Conservation (phyloP, 2,797 vertebrate species). For the Calcarius lapponicus region DNA sequence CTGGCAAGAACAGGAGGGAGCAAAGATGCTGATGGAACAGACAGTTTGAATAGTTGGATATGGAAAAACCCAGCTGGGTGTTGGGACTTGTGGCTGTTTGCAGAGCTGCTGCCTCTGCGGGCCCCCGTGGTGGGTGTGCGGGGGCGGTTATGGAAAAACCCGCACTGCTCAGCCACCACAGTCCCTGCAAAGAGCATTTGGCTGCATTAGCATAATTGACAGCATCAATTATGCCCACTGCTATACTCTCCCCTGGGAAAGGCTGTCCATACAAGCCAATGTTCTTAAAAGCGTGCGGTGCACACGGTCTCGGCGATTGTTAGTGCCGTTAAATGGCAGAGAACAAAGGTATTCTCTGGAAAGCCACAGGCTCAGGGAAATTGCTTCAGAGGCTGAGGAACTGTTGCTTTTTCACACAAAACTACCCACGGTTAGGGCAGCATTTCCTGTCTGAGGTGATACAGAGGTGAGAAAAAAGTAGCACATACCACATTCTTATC, state of each 20-base stretch:
- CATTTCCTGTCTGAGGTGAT: not conserved
- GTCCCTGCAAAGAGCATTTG: not conserved
- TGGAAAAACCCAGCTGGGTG: not conserved
- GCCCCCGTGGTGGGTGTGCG: accelerated
- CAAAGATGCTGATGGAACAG: not conserved
- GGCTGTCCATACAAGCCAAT: not conserved
- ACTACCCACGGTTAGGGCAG: not conserved
- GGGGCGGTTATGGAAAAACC: not conserved
- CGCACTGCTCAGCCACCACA: not conserved
- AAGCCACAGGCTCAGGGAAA: not conserved
- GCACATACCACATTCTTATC: not conserved
- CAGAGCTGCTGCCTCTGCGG: not conserved
- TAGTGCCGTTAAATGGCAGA: not conserved
- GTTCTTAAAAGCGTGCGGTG: not conserved
- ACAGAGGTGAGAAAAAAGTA: not conserved
- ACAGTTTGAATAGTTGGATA: not conserved
- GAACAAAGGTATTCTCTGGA: constrained; percentile 2
- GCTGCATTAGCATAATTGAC: constrained; percentile 39
- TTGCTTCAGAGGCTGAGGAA: not conserved
- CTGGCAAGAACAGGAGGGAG: not conserved
- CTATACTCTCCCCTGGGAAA: not conserved
- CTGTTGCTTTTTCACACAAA: not conserved
- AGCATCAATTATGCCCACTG: constrained; percentile 38
- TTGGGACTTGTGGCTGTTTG: not conserved
- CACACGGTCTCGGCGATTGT: accelerated